Evolutionary conservation across 1,140 invertebrate genomes (phyloP), one percentile per base, ranked within the genome.

Genomic region (Tetramorium alpestre): DNA sequence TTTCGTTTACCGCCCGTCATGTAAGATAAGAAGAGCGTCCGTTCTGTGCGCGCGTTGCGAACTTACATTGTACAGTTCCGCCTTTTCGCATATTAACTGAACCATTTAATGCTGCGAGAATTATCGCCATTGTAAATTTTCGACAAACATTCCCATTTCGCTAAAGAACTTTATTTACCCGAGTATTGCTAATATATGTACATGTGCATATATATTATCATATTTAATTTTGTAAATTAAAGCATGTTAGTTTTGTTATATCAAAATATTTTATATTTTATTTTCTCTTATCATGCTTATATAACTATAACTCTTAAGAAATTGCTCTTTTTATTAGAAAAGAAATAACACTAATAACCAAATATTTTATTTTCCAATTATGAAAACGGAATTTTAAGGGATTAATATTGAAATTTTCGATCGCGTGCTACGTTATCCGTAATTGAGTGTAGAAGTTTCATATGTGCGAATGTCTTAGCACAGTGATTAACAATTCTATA

Each of bases 1-100:
- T 89, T 89, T 73, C 70, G 33, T 82, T 82, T 89, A 89, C 86
- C 76, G 49, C 22, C 49, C 69, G 64, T 60, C 69, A 84, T 60
- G 69, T 60, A 75, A 73, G 25, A 25, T 73, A 75, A 84, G 69
- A 60, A 60, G 62, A 60, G 41, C 18, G 7, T 8, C 22, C n/a
- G 11, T 28, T 73, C 8, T 49, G 25, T 13, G 47, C 13, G 13
- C 64, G 33, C 47, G 16, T 75, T 38, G 41, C 22, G 16, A 70
- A 70, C n/a, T 80, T 67, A 41, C 28, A 62, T 54, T 73, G 13
- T 56, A 49, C 8, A 38, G 22, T 56, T 54, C 8, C 16, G 56
- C 3, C 67, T 73, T 60, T 18, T 10, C 13, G 41, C 28, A 41
- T 47, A 58, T 51, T 64, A 64, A 78, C 41, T 80, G 33, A 80